phyloP scores from a whole-genome alignment of 2,797 vertebrate species.

The Darevskia nairensis region DNA sequence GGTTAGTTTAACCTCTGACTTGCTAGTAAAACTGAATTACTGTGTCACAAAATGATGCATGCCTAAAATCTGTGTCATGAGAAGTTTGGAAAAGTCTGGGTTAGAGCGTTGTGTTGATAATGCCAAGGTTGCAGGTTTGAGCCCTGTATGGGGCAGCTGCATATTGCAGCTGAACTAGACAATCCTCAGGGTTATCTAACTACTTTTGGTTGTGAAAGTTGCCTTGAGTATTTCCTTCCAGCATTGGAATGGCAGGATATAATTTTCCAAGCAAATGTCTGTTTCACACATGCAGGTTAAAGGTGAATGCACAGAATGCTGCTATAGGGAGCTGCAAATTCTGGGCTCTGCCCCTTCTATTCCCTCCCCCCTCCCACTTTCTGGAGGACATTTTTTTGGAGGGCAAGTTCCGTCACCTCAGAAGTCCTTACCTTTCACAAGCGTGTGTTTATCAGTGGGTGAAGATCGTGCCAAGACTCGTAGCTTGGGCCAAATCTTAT shows the following conservation, averaged over 20 bases:
- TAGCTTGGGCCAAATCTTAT: conserved; percentile 96
- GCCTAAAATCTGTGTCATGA: no score
- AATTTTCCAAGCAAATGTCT: neutral
- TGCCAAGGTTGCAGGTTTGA: no score
- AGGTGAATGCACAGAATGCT: no score
- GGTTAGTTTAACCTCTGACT: no score
- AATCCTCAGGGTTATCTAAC: neutral
- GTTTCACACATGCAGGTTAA: no score
- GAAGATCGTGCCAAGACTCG: conserved; percentile 96
- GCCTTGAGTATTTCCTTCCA: neutral
- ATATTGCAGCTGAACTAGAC: no score
- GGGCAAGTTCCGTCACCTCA: neutral
- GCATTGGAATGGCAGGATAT: neutral
- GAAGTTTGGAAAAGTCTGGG: no score
- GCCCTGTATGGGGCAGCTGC: no score
- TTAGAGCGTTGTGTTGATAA: neutral
- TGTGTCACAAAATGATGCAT: no score
- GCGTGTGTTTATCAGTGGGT: conserved; percentile 96
- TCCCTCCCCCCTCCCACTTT: neutral
- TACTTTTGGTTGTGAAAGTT: neutral
- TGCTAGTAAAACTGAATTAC: no score
- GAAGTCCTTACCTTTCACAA: conserved; percentile 92
- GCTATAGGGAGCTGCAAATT: no score
- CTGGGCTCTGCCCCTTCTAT: no score
- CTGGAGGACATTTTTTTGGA: neutral